These are phyloP conservation scores for Mylabris phalerata DNA, from an alignment of 1,140 invertebrate genomes.

Conservation along the genomic window DNA sequence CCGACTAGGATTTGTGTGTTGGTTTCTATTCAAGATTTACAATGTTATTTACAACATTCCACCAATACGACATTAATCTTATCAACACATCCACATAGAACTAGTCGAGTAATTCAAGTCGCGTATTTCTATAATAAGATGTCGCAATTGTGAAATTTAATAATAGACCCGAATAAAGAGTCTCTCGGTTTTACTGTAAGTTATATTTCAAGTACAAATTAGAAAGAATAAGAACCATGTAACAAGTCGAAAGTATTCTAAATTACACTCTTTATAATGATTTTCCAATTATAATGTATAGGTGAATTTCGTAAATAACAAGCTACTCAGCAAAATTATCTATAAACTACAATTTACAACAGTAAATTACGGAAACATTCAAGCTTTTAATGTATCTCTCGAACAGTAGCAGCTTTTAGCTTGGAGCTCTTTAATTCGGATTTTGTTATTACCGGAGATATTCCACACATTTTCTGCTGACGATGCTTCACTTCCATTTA, in stretches of 20 bases:
- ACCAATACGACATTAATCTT: constrained; percentile 10
- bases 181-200: no score
- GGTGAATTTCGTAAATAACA: neutral
- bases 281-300: neutral
- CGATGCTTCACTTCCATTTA: no score
- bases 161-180: no score
- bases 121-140: no score
- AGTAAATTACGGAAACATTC: neutral
- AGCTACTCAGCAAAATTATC: neutral
- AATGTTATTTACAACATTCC: constrained; percentile 7
- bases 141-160: no score
- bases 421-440: constrained; percentile 11
- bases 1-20: no score
- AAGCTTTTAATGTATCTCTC: constrained; percentile 5
- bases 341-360: neutral
- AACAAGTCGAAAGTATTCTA: no score
- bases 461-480: neutral
- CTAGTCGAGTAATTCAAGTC: no score
- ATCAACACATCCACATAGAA: neutral
- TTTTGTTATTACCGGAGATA: constrained; percentile 8
- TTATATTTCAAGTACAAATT: neutral
- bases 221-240: neutral
- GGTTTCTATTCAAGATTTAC: constrained; percentile 2
- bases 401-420: constrained; percentile 10
- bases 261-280: no score